Base-by-base conservation (phyloP, 2,888 invertebrate genomes). In the Ophraella communa region DNA sequence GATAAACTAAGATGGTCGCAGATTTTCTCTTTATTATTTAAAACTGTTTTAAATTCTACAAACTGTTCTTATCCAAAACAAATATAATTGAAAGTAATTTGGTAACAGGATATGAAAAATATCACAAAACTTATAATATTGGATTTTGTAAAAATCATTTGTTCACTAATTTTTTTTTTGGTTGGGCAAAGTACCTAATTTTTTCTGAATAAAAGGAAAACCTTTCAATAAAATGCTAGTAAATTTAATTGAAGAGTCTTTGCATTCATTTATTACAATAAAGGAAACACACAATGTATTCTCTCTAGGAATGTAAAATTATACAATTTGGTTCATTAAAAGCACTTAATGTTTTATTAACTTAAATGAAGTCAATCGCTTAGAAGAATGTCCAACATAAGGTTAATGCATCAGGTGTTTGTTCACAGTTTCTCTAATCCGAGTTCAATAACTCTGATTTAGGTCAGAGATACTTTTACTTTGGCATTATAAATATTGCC, bases 361-460 rank as follows among this genome's bases (percentile, higher is more conserved):
- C 14, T 39, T 17, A 7, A 17, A 39, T 39, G 14, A 39, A 39
- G 17, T 7, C 17, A 4, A 5, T 7, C 14, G 30, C 14, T 39
- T 7, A 17, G 14, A 39, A 39, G 17, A 39, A 39, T 35, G 35
- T 23, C 45, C 45, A 49, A 4, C 21, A 17, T 45, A 45, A 21
- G 10, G 45, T 21, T 17, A 17, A 42, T 8, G 39, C 24, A 42
- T 56, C 56, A 45, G 35, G 56, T 45, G 7, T 44, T 17, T 10
- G 18, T 21, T 21, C 11, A 49, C 4, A 33, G 24, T 57, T 57
- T 45, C 27, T 44, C 23, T 39, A 14, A 7, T 10, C 21, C 10
- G 47, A 58, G 58, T 58, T 58, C 47, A 45, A 23, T 18, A 49
- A 58, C 49, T 33, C 21, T 20, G 14, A 58, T 58, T 35, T 35